Conservation (phyloP, 1,140 invertebrate species). For the Drosophila ironensis region DNA sequence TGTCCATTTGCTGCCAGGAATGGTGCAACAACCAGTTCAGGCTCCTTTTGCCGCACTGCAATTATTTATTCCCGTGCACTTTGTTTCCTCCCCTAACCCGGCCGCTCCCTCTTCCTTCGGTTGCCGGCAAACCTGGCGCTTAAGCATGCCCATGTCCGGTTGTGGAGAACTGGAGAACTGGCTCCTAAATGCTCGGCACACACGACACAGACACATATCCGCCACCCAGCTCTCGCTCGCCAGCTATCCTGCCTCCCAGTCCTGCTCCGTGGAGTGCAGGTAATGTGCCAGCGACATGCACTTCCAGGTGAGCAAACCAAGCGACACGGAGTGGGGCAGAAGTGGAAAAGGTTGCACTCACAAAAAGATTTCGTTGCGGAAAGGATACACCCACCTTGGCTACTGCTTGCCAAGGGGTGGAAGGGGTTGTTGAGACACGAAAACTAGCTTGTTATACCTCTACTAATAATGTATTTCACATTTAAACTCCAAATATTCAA, state of each 20-base stretch:
- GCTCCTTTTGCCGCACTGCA: slow-evolving; percentile 69
- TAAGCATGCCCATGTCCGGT: slow-evolving; percentile 79
- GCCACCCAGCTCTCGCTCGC: slow-evolving; percentile 38
- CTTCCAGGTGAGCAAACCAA: slow-evolving; percentile 9
- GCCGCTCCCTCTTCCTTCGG: neutral
- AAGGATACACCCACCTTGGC: too few species aligned
- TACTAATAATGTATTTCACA: too few species aligned
- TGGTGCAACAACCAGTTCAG: slow-evolving; percentile 79
- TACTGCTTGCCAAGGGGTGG: too few species aligned
- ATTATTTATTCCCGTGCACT: slow-evolving; percentile 72
- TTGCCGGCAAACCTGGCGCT: slow-evolving; percentile 50
- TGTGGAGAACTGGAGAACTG: slow-evolving; percentile 7
- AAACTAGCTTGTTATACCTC: too few species aligned
- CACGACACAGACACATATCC: slow-evolving; percentile 71
- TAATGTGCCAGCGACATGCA: slow-evolving; percentile 74
- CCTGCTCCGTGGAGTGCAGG: slow-evolving; percentile 18
- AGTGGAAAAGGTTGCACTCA: neutral
- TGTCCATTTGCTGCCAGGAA: slow-evolving; percentile 37
- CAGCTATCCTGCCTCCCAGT: slow-evolving; percentile 18
- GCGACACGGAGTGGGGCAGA: slow-evolving; percentile 6
- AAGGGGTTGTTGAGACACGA: too few species aligned
- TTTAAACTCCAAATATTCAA: neutral
- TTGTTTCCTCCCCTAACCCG: slow-evolving; percentile 16
- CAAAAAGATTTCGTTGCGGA: slow-evolving; percentile 1
- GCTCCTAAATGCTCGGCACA: slow-evolving; percentile 65